Evolutionary conservation across 2,113 vertebrate species (phyloP).

Genomic region (Pachyramphus minor): DNA sequence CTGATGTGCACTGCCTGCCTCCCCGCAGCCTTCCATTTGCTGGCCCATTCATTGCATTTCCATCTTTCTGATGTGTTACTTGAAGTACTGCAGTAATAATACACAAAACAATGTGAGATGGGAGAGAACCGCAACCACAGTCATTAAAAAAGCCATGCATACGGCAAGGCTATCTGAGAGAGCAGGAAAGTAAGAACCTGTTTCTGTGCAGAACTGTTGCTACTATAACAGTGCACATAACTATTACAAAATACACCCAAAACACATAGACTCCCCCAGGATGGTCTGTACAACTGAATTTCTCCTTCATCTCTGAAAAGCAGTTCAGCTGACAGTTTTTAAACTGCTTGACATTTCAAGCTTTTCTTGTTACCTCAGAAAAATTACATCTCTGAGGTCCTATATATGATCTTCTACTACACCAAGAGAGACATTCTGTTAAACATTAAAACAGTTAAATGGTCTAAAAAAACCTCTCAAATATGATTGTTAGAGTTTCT

Average conservation of each 20-base stretch:
- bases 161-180: not conserved
- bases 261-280: not conserved
- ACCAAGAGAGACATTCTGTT: not conserved
- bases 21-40: not conserved
- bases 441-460: not conserved
- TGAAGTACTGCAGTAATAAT: not conserved
- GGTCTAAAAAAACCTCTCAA: not conserved
- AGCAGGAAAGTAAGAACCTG: not conserved
- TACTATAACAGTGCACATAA: accelerated
- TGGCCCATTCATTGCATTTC: not conserved
- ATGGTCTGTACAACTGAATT: not conserved
- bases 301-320: not conserved
- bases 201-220: not conserved
- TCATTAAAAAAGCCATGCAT: not conserved
- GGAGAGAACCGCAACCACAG: not conserved
- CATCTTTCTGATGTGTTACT: not conserved
- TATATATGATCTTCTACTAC: not conserved
- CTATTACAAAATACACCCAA: not conserved
- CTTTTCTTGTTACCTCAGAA: not conserved
- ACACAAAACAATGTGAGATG: not conserved
- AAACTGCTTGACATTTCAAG: not conserved
- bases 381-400: not conserved
- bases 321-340: not conserved
- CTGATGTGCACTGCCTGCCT: accelerated
- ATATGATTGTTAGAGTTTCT: not conserved